Evolutionary conservation across 2,113 vertebrate genomes (phyloP).

Genomic region (Stigmatopora argus): DNA sequence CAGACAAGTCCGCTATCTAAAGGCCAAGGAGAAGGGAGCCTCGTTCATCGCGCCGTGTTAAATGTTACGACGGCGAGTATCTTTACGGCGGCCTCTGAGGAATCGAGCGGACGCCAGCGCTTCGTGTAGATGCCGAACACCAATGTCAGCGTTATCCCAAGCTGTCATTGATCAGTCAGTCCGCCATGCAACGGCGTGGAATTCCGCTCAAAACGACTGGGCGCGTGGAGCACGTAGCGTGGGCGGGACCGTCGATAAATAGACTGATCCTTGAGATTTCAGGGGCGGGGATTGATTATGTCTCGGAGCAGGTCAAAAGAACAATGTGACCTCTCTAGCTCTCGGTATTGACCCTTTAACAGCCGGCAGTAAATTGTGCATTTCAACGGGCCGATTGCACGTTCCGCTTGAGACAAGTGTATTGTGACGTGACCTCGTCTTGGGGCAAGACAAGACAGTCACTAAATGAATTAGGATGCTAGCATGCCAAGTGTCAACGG

Average conservation of each 20-base stretch:
- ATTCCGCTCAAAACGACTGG: constrained; percentile 23
- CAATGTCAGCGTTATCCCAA: constrained; percentile 8
- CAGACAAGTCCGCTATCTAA: constrained; percentile 54
- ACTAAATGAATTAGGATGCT: no score
- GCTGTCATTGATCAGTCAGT: constrained; percentile 30
- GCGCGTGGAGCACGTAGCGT: not conserved
- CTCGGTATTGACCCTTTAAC: not conserved
- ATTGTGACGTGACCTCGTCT: no score
- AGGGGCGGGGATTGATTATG: not conserved
- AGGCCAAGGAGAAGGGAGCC: constrained; percentile 36
- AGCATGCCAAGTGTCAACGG: no score
- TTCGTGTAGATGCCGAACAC: constrained; percentile 28
- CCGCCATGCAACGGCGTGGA: constrained; percentile 15
- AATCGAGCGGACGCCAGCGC: constrained; percentile 20
- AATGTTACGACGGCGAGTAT: constrained; percentile 14
- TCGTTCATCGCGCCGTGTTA: constrained; percentile 12
- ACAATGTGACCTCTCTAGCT: not conserved
- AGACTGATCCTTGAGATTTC: not conserved
- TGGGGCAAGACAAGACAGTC: no score
- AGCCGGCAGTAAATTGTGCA: no score
- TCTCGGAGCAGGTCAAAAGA: not conserved
- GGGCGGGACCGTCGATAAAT: not conserved
- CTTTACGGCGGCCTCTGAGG: constrained; percentile 12
- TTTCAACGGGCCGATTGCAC: no score
- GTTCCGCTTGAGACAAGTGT: no score